phyloP scores from a whole-genome alignment of 2,888 invertebrate species.

The Linnaemya vulpina region DNA sequence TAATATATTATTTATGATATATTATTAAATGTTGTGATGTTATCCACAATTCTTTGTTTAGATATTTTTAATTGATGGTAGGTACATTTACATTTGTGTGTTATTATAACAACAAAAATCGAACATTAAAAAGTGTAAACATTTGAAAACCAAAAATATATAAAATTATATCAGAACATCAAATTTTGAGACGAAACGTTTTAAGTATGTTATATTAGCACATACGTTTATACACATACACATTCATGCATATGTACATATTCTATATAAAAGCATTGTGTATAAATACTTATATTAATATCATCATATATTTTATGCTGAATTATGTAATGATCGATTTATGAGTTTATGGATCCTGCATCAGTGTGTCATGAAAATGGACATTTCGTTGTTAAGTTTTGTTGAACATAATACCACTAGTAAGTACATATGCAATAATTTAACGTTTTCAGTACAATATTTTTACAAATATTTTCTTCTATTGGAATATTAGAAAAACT shows the following conservation, averaged over 20 bases:
- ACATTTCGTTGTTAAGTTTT: background rate
- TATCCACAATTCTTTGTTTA: background rate
- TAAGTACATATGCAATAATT: background rate
- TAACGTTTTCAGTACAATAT: no score
- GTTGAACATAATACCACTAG: background rate
- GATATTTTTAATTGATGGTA: background rate
- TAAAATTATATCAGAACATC: conserved; percentile 1
- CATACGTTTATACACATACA: background rate
- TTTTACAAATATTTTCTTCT: no score
- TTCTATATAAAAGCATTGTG: conserved; percentile 4
- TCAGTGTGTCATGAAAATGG: conserved; percentile 4
- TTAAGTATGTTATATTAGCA: background rate
- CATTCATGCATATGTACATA: background rate
- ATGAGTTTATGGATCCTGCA: conserved; percentile 23
- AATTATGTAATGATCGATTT: conserved; percentile 55
- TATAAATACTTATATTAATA: conserved; percentile 45
- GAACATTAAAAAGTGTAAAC: background rate
- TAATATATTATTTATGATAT: no score
- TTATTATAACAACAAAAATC: conserved; percentile 43
- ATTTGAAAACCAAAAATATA: conserved; percentile 13
- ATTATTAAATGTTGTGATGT: no score
- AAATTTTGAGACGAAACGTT: background rate
- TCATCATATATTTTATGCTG: conserved; percentile 71
- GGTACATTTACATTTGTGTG: conserved; percentile 8
- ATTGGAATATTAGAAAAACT: no score